These are phyloP conservation scores for Microtus montanus DNA, from an alignment of 2,113 vertebrate species.

Conservation along the genomic window DNA sequence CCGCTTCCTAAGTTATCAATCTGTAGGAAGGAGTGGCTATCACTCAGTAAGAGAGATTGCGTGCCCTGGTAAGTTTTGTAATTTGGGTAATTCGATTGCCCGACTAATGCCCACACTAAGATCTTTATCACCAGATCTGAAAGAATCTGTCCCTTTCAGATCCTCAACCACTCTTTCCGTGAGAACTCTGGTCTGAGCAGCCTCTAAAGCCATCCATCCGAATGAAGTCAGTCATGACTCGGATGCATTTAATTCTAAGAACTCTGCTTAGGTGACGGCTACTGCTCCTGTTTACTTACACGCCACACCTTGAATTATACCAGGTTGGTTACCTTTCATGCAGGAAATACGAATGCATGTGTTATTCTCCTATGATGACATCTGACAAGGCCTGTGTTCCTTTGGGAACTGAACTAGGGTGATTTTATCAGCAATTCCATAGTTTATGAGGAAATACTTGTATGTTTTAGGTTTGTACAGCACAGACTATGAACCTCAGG, in stretches of 20 bases:
- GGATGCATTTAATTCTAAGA: background rate
- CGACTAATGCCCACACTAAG: background rate
- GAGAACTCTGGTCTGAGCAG: background rate
- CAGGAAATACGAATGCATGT: background rate
- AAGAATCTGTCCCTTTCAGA: background rate
- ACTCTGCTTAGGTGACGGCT: background rate
- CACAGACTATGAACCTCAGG: background rate
- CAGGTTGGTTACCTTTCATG: background rate
- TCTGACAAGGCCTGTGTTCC: background rate
- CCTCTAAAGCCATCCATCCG: background rate
- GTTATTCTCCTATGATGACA: background rate
- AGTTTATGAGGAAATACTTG: background rate
- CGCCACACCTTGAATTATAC: background rate
- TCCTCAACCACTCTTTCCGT: background rate
- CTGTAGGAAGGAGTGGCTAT: background rate
- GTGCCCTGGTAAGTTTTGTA: background rate
- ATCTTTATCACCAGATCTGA: background rate
- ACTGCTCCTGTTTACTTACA: background rate
- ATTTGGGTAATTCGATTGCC: background rate
- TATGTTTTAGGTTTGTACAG: background rate
- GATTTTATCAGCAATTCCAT: constrained; percentile 10
- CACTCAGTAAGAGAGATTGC: background rate
- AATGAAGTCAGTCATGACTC: background rate
- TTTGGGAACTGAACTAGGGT: background rate
- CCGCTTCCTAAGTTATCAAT: background rate